Percentiles rank a stretch among this genome's conserved stretches.
Conservation (phyloP, 2,797 vertebrate genomes). For the Phrynocephalus forsythii region DNA sequence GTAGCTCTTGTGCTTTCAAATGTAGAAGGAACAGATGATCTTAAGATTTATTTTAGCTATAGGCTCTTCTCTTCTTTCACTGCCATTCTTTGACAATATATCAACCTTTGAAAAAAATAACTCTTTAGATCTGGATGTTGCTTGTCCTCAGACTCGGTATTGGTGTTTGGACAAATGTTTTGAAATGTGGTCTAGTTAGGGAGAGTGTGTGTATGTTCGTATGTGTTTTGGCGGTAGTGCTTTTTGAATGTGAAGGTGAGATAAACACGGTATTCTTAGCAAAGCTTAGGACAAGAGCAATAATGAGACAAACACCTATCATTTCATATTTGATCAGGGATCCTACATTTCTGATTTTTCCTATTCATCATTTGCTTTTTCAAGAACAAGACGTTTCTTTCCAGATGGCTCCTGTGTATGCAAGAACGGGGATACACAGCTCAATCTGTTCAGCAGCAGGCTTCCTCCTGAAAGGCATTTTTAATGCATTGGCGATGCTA, state of each 20-base stretch:
- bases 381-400: slow-evolving; percentile 68
- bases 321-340: background rate
- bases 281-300: slow-evolving; percentile 27
- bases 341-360: slow-evolving; percentile 46
- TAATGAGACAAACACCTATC: slow-evolving; percentile 28
- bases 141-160: fast-evolving
- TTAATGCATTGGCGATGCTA: slow-evolving; percentile 24
- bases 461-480: slow-evolving; percentile 45
- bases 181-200: background rate
- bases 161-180: background rate
- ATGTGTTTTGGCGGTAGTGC: background rate
- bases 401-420: slow-evolving; percentile 53
- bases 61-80: background rate
- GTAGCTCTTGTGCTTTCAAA: no score
- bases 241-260: slow-evolving; percentile 21
- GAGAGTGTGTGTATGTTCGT: background rate
- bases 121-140: fast-evolving
- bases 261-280: slow-evolving; percentile 23
- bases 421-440: background rate
- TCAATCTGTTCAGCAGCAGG: slow-evolving; percentile 63
- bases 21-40: background rate
- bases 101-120: background rate
- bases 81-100: fast-evolving
- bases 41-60: background rate
- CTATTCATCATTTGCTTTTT: slow-evolving; percentile 46